A percentile compares a stretch with the other conserved stretches of the same genome.
These are phyloP conservation scores for Erebia epiphron DNA, from an alignment of 2,888 invertebrate species.

Conservation along the genomic window DNA sequence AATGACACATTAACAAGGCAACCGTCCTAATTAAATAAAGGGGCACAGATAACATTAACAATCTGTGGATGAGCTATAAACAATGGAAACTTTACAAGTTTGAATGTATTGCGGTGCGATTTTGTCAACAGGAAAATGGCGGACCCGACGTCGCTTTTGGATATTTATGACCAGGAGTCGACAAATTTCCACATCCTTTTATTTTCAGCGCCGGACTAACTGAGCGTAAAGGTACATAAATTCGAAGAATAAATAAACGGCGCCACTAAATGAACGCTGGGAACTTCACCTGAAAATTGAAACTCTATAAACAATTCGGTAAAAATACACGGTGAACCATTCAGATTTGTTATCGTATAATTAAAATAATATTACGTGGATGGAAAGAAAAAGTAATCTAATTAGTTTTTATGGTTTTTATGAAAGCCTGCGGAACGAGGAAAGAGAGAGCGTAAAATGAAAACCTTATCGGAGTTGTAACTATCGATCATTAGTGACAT, in stretches of 20 bases:
- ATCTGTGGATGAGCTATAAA: conserved; percentile 61
- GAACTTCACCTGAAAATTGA: conserved; percentile 41
- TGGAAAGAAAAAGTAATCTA: conserved; percentile 3
- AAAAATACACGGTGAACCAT: conserved; percentile 13
- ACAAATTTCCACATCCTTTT: conserved; percentile 75
- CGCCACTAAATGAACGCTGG: conserved; percentile 44
- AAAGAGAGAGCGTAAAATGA: neutral
- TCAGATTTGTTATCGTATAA: neutral
- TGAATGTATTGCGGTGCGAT: conserved; percentile 75
- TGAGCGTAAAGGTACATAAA: conserved; percentile 67
- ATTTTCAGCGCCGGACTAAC: conserved; percentile 65
- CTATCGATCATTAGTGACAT: neutral
- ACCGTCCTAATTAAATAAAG: conserved; percentile 21
- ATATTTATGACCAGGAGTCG: conserved; percentile 75
- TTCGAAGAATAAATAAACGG: conserved; percentile 58
- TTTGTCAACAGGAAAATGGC: conserved; percentile 82
- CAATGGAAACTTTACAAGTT: conserved; percentile 77
- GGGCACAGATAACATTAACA: conserved; percentile 46
- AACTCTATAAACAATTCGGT: conserved; percentile 34
- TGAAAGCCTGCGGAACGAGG: neutral
- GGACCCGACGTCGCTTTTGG: conserved; percentile 70
- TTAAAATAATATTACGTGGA: conserved; percentile 9
- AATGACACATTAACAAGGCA: conserved; percentile 1
- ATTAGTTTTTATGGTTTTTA: conserved; percentile 5
- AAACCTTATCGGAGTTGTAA: neutral